These are phyloP conservation scores for Perithous albicinctus DNA, from an alignment of 2,888 invertebrate genomes.

Conservation along the genomic window DNA sequence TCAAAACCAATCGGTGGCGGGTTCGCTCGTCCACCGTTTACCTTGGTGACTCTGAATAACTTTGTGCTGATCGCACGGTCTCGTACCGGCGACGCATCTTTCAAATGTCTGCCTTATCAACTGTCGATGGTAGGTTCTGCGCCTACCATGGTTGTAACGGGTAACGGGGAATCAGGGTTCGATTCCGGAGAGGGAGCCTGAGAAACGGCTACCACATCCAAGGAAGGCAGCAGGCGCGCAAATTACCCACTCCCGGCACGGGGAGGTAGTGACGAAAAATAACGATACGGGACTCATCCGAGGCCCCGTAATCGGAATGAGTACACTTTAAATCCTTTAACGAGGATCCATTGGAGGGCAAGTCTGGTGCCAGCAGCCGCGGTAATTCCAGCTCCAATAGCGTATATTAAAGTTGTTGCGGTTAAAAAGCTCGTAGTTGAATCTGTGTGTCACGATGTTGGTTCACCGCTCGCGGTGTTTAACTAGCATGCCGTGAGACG, in stretches of 20 bases:
- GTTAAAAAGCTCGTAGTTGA: conserved; percentile 88
- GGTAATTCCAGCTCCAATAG: conserved; percentile 89
- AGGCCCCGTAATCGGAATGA: conserved; percentile 86
- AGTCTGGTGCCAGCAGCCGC: conserved; percentile 90
- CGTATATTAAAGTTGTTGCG: conserved; percentile 89
- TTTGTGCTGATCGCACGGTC: conserved; percentile 79
- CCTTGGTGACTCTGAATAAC: no score
- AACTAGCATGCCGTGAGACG: no score
- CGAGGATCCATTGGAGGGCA: conserved; percentile 89
- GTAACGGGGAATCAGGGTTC: no score
- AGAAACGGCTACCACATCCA: conserved; percentile 88
- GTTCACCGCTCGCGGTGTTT: conserved; percentile 84
- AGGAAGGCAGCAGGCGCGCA: conserved; percentile 91
- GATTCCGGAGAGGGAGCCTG: conserved; percentile 12
- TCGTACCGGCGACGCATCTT: conserved; percentile 86
- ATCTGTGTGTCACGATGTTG: conserved; percentile 85
- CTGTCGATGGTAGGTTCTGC: conserved; percentile 88
- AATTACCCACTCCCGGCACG: conserved; percentile 88
- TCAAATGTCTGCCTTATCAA: conserved; percentile 90
- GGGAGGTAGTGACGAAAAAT: conserved; percentile 87
- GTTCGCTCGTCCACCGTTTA: no score
- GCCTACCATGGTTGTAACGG: conserved; percentile 89
- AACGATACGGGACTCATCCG: conserved; percentile 86
- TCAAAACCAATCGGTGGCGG: no score
- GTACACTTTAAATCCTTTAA: conserved; percentile 87